phyloP scores from a whole-genome alignment of 2,888 invertebrate species.

The Ectemnius continuus region DNA sequence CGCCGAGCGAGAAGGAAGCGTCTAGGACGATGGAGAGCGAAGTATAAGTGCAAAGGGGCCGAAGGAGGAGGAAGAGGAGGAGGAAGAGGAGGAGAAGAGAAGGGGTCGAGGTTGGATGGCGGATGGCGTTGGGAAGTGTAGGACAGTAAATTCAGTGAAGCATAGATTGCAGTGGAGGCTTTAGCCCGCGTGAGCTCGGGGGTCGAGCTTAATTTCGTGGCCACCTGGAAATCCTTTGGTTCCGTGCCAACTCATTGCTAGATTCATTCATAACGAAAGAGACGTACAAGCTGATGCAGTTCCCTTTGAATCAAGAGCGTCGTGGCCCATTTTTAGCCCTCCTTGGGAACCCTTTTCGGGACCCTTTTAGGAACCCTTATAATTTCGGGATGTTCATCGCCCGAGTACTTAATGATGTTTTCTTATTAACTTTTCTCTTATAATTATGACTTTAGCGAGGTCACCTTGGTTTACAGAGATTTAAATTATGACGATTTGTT shows the following conservation, averaged over 20 bases:
- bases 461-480: too few species aligned
- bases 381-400: too few species aligned
- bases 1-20: constrained; percentile 3
- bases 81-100: constrained; percentile 15
- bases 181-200: constrained; percentile 41
- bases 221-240: constrained; percentile 68
- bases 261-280: constrained; percentile 65
- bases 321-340: too few species aligned
- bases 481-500: too few species aligned
- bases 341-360: too few species aligned
- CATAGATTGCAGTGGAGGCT: constrained; percentile 59
- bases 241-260: constrained; percentile 64
- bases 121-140: constrained; percentile 41
- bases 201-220: constrained; percentile 67
- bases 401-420: too few species aligned
- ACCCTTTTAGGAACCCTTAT: too few species aligned
- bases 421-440: too few species aligned
- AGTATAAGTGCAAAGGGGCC: constrained; percentile 41
- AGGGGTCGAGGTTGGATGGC: constrained; percentile 35
- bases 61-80: constrained; percentile 1
- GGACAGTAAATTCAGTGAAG: constrained; percentile 62
- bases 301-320: neutral
- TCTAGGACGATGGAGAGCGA: constrained; percentile 37
- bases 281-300: constrained; percentile 40
- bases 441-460: too few species aligned